These are phyloP conservation scores for Melinaea marsaeus DNA, from an alignment of 2,888 invertebrate genomes.

Conservation along the genomic window DNA sequence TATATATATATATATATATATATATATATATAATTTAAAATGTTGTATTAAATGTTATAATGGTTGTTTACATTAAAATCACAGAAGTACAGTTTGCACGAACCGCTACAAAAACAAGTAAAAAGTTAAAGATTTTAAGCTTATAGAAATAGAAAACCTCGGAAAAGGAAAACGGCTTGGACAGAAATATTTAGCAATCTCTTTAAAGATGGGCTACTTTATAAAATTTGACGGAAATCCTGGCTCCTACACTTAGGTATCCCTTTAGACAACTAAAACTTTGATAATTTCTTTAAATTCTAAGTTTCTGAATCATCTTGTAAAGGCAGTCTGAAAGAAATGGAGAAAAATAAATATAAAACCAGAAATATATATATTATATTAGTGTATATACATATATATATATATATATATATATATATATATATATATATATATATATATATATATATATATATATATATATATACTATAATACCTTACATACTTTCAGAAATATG, in stretches of 20 bases:
- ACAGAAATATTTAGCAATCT: constrained; percentile 66
- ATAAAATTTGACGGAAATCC: constrained; percentile 19
- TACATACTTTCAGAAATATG: too few species aligned
- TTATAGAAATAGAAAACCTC: constrained; percentile 69
- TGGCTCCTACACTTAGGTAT: neutral
- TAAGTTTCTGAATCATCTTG: neutral
- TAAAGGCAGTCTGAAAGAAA: neutral
- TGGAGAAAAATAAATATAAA: too few species aligned
- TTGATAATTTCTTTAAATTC: neutral
- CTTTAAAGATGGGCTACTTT: constrained; percentile 58
- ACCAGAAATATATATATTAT: too few species aligned
- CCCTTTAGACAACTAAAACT: neutral
- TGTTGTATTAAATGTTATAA: neutral
- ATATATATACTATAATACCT: too few species aligned
- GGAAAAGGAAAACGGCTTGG: constrained; percentile 70
- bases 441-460: too few species aligned
- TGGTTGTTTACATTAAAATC: neutral
- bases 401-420: too few species aligned
- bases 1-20: too few species aligned
- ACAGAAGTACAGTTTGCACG: constrained; percentile 12
- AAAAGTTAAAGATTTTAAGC: constrained; percentile 56
- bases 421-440: too few species aligned
- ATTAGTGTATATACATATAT: too few species aligned
- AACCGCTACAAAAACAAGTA: constrained; percentile 13
- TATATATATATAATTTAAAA: neutral